Evolutionary conservation across 2,888 invertebrate genomes (phyloP).

Genomic region (Gastracanthus pulcherrimus): DNA sequence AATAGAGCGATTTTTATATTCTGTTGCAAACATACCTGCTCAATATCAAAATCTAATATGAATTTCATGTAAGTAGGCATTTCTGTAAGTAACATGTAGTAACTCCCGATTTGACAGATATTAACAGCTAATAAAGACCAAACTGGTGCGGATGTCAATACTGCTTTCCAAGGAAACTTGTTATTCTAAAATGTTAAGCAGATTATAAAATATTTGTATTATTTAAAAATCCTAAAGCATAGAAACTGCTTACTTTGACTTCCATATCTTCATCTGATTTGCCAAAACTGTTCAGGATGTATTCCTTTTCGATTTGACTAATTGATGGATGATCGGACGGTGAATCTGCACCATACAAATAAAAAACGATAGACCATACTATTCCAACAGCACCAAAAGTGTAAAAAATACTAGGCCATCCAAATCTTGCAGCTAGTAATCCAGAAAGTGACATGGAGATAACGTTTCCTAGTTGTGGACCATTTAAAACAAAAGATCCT

Average conservation of each 20-base stretch:
- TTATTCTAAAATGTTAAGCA: neutral
- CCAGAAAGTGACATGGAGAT: constrained; percentile 83
- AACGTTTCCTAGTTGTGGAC: constrained; percentile 83
- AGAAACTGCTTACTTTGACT: neutral
- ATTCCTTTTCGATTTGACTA: constrained; percentile 78
- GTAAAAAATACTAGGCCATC: constrained; percentile 86
- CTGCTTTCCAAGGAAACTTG: neutral
- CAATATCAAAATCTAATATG: too few relatives aligned
- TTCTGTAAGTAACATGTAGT: too few relatives aligned
- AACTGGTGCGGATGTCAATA: neutral
- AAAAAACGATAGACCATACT: constrained; percentile 80
- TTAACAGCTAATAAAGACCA: too few relatives aligned
- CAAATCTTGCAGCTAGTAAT: constrained; percentile 79
- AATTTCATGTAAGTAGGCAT: too few relatives aligned
- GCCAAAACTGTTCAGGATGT: neutral
- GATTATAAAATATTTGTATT: neutral
- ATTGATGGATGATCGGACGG: constrained; percentile 81
- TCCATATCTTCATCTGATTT: neutral
- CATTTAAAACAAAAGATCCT: neutral
- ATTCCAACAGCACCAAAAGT: constrained; percentile 80
- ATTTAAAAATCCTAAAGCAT: neutral
- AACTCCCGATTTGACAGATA: too few relatives aligned
- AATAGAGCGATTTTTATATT: too few relatives aligned
- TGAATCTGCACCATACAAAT: constrained; percentile 80
- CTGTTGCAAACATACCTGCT: too few relatives aligned